phyloP scores from a whole-genome alignment of 2,113 vertebrate genomes.

The Pelodiscus sinensis region DNA sequence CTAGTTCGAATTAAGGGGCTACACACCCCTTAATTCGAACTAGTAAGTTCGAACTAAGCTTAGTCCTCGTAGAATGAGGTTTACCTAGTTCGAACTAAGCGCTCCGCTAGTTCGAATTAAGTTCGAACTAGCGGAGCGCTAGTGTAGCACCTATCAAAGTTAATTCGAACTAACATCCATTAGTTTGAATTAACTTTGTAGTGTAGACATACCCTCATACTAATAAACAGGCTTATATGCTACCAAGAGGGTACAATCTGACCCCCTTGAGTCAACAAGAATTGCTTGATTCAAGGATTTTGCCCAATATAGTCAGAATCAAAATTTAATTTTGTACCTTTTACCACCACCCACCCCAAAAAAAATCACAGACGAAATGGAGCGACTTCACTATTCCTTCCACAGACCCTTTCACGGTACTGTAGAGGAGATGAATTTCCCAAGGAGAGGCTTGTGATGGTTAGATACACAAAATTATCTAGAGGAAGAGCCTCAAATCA shows the following conservation, averaged over 20 bases:
- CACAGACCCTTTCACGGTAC: rapidly evolving
- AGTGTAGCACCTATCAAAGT: no score
- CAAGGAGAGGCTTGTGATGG: not conserved
- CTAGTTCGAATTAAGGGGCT: no score
- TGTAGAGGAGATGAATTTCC: not conserved
- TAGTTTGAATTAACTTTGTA: no score
- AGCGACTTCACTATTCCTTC: not conserved
- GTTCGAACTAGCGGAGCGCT: no score
- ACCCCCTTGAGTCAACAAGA: not conserved
- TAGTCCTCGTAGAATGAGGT: no score
- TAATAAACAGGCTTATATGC: no score
- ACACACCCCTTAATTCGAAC: no score
- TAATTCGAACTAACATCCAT: no score
- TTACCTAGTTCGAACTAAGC: no score
- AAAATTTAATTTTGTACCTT: not conserved
- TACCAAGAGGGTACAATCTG: not conserved
- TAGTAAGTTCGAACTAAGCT: no score
- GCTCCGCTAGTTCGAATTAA: no score
- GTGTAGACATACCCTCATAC: no score
- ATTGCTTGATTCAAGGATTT: not conserved
- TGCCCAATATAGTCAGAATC: not conserved
- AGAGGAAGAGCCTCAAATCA: not conserved
- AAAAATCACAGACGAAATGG: not conserved
- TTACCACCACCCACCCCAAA: not conserved
- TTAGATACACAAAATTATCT: not conserved